Base-by-base conservation (phyloP, 2,888 invertebrate species). In the Apodemia duryi region DNA sequence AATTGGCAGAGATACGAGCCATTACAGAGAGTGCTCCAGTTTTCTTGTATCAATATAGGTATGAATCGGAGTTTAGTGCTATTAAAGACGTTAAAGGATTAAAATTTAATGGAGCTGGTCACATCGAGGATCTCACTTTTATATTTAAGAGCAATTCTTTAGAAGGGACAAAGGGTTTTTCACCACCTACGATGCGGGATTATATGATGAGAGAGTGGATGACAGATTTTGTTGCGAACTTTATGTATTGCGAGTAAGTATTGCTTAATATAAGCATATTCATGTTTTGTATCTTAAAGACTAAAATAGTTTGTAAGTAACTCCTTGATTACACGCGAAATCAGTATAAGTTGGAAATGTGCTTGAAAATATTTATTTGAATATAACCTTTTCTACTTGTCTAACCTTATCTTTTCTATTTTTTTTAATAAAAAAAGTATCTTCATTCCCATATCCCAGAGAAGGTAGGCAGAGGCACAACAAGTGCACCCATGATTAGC, bases 51-150 rank as follows among this genome's bases (percentile, higher is more conserved):
- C 84, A 92, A 70, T 94, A 93, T 72, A 81, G 88, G 6, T 94
- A 92, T 67, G 84, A 91, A 41, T 87, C 92, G 0, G 82, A 87
- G 7, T 74, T 86, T 66, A 93, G 92, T 43, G 79, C 91, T 1
- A 82, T 93, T 63, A 92, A 92, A 73, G 78, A 88, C 51, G 76
- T 75, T 0, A 73, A 71, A 7, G 81, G 82, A 66, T 69, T 88
- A 29, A 77, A 83, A 1, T 83, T 89, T 54, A 79, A 82, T 0
- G 94, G 94, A 9, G 93, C 92, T 5, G 93, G 90, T n/a, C 94
- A 94, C 68, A 86, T 92, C 1, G 94, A 94, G 73, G 94, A 94
- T 75, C 73, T 93, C 75, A 93, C 93, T 1, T 94, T 93, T 69
- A 73, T 94, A 10, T 93, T 94, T 70, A 78, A 77, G 63, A 75